These are phyloP conservation scores for Acleris literana DNA, from an alignment of 2,888 invertebrate genomes.

Conservation along the genomic window DNA sequence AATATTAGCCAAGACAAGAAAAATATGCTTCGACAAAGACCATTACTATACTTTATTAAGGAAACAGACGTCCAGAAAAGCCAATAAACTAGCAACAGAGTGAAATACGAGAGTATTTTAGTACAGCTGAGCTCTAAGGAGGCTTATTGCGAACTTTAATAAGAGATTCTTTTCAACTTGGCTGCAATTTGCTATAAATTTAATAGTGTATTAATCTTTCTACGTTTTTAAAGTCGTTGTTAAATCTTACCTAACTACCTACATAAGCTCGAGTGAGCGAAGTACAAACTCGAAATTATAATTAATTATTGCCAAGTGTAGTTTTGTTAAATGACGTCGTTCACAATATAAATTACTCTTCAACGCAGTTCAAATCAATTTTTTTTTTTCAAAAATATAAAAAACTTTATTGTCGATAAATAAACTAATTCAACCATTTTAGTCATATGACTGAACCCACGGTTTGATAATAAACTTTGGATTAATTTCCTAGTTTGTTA, in stretches of 20 bases:
- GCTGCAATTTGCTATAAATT: constrained; percentile 9
- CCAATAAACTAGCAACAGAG: constrained; percentile 23
- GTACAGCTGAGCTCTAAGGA: background rate
- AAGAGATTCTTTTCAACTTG: constrained; percentile 16
- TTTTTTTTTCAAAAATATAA: too few relatives aligned
- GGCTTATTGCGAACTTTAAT: constrained; percentile 26
- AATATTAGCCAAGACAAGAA: constrained; percentile 4
- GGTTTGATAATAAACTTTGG: background rate
- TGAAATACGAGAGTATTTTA: constrained; percentile 13
- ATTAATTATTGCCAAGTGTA: too few relatives aligned
- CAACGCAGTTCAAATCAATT: too few relatives aligned
- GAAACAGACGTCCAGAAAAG: constrained; percentile 8
- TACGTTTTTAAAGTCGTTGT: background rate
- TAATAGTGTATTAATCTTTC: background rate
- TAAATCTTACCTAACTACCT: too few relatives aligned
- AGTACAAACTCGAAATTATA: too few relatives aligned
- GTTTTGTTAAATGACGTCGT: too few relatives aligned
- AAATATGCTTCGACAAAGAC: background rate
- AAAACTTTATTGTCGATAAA: too few relatives aligned
- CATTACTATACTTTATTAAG: constrained; percentile 5
- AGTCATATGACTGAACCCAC: too few relatives aligned
- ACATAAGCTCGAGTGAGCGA: too few relatives aligned
- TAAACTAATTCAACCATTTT: too few relatives aligned
- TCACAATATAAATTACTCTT: too few relatives aligned
- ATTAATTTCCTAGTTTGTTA: constrained; percentile 20